phyloP scores from a whole-genome alignment of 2,888 invertebrate genomes.

The Spodoptera littoralis region DNA sequence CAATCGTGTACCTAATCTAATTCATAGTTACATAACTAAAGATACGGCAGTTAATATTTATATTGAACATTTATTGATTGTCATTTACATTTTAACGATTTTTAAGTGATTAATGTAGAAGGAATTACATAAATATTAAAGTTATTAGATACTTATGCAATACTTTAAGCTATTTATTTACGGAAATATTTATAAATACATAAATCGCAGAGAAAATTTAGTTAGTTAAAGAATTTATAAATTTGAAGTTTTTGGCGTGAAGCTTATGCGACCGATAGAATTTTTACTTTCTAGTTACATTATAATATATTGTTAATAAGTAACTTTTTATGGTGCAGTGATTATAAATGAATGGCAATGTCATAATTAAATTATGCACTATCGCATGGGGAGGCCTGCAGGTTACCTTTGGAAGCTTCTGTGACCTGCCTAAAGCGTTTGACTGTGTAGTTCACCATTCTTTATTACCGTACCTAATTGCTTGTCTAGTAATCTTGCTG shows the following conservation, averaged over 20 bases:
- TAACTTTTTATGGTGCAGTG: background rate
- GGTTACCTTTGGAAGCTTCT: too few relatives aligned
- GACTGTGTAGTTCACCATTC: too few relatives aligned
- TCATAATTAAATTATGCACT: too few relatives aligned
- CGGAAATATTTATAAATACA: conserved; percentile 2
- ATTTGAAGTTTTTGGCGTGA: too few relatives aligned
- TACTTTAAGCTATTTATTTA: conserved; percentile 3
- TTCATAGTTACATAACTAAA: conserved; percentile 6
- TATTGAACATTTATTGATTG: conserved; percentile 11
- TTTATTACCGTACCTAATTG: too few relatives aligned
- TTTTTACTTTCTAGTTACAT: background rate
- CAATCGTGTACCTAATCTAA: background rate
- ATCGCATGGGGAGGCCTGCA: too few relatives aligned
- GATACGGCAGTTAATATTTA: conserved; percentile 9
- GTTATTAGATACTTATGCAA: conserved; percentile 22
- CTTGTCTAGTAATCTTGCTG: too few relatives aligned
- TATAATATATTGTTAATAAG: background rate
- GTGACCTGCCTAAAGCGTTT: too few relatives aligned
- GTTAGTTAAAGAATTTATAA: background rate
- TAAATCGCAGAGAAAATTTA: background rate
- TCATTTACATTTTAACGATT: conserved; percentile 15
- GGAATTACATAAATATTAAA: conserved; percentile 36
- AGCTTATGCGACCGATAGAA: too few relatives aligned
- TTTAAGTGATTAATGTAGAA: conserved; percentile 20
- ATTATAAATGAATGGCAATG: background rate